Percentiles rank a stretch among this genome's conserved stretches.
phyloP scores from a whole-genome alignment of 2,113 vertebrate genomes.

The Rhizomys pruinosus region DNA sequence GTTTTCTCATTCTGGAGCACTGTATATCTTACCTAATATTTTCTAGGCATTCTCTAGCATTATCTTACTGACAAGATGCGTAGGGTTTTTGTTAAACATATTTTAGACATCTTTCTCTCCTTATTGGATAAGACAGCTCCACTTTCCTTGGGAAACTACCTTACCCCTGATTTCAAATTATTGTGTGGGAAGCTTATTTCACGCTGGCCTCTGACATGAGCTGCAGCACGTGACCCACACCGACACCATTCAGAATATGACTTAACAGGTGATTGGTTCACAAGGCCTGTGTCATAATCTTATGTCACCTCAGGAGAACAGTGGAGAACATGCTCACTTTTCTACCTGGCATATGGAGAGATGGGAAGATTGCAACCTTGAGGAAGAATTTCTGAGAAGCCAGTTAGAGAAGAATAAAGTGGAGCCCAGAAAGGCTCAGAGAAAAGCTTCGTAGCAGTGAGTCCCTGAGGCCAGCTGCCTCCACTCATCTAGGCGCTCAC shows the following conservation, averaged over 20 bases:
- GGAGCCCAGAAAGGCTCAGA: background rate
- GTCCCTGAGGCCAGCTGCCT: background rate
- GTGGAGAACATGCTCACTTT: background rate
- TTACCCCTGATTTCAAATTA: background rate
- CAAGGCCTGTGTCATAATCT: background rate
- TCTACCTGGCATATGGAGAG: background rate
- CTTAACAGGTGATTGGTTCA: background rate
- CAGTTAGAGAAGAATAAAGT: background rate
- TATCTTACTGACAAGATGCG: background rate
- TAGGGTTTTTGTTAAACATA: constrained; percentile 33
- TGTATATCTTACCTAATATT: background rate
- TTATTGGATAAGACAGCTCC: background rate
- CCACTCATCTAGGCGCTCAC: too few relatives aligned
- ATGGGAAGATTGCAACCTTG: background rate
- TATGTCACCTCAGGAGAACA: background rate
- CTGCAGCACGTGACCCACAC: background rate
- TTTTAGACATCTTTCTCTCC: background rate
- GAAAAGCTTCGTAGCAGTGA: background rate
- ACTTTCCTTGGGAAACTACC: background rate
- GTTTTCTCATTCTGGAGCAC: background rate
- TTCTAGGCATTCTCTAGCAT: constrained; percentile 15
- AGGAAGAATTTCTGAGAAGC: background rate
- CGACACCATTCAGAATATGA: background rate
- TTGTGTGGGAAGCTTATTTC: background rate
- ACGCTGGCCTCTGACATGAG: background rate